Percentiles rank a stretch among this genome's conserved stretches.
Evolutionary conservation across 2,113 vertebrate species (phyloP).

Genomic region (Gavialis gangeticus): DNA sequence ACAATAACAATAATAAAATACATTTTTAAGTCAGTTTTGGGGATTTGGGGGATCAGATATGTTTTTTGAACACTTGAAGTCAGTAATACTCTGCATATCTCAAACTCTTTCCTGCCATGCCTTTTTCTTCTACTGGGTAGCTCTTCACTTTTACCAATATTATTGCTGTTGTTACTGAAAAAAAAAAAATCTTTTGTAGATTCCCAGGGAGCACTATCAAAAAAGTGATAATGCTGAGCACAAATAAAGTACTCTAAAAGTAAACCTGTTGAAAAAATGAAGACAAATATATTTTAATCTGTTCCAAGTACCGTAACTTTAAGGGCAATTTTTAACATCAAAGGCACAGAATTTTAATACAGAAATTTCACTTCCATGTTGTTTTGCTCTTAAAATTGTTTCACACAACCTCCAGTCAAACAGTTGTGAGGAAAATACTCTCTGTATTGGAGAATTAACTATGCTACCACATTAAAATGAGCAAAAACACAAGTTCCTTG

Average conservation of each 20-base stretch:
- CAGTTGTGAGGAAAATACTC: not conserved
- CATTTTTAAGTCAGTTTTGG: too few relatives aligned
- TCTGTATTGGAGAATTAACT: not conserved
- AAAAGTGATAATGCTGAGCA: not conserved
- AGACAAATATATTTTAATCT: not conserved
- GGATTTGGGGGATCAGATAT: not conserved
- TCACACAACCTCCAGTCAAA: not conserved
- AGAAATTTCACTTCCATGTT: not conserved
- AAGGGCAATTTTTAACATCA: not conserved
- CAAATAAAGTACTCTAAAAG: not conserved
- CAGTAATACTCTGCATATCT: not conserved
- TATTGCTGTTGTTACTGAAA: not conserved
- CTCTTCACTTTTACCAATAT: not conserved
- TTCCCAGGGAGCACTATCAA: not conserved
- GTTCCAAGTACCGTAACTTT: not conserved
- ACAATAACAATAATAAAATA: too few relatives aligned
- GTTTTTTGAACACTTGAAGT: not conserved
- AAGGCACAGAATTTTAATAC: not conserved
- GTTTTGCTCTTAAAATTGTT: not conserved
- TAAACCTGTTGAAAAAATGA: not conserved
- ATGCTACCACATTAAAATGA: not conserved
- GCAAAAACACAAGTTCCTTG: not conserved
- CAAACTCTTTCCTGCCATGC: not conserved
- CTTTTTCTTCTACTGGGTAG: not conserved
- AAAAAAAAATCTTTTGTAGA: not conserved